Conservation (phyloP, 2,888 invertebrate species). For the Tetheella fluctuosa region DNA sequence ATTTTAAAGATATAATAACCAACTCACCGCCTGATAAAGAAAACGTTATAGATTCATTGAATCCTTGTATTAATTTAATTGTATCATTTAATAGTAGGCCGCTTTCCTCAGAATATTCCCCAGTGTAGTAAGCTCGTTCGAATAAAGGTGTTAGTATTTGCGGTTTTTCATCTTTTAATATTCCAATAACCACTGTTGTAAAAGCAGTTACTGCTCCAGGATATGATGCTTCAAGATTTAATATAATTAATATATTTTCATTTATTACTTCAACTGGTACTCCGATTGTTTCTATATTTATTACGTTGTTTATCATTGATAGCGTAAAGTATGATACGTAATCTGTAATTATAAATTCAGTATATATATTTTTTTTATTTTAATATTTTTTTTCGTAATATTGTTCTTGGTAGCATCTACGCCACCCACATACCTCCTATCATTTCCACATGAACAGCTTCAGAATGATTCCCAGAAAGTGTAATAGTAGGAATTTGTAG, state of each 20-base stretch:
- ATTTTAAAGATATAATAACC: too few species aligned
- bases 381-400: background rate
- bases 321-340: constrained; percentile 21
- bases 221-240: constrained; percentile 15
- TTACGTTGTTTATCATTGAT: constrained; percentile 20
- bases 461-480: background rate
- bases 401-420: too few species aligned
- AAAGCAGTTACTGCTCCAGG: constrained; percentile 25
- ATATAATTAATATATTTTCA: constrained; percentile 23
- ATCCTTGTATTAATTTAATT: constrained; percentile 25
- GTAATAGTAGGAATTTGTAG: constrained; percentile 16
- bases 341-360: constrained; percentile 15
- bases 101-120: constrained; percentile 28
- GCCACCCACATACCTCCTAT: background rate
- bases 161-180: constrained; percentile 13
- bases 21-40: constrained; percentile 30
- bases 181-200: constrained; percentile 25
- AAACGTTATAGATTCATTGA: constrained; percentile 32
- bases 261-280: background rate
- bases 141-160: constrained; percentile 31
- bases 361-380: background rate
- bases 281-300: constrained; percentile 2
- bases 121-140: constrained; percentile 35
- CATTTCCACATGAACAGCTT: background rate
- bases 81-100: constrained; percentile 24